These are phyloP conservation scores for Notarius lentiginosus DNA, from an alignment of 2,113 vertebrate genomes.

Conservation along the genomic window DNA sequence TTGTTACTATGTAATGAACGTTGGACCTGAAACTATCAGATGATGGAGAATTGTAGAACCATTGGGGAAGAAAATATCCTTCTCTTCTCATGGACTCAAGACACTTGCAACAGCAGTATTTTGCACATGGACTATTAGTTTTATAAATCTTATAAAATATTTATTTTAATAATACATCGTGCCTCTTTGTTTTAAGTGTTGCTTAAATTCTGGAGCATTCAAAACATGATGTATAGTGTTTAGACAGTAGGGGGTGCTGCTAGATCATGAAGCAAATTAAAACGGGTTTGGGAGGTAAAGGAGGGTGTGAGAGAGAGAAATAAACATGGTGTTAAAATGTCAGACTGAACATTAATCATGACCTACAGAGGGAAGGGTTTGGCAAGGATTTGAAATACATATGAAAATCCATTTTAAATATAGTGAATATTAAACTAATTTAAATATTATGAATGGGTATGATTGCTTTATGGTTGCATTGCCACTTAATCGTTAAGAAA, in stretches of 20 bases:
- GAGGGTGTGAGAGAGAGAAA: background rate
- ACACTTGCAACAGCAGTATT: conserved; percentile 12
- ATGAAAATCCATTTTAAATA: background rate
- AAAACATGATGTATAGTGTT: background rate
- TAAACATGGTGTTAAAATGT: background rate
- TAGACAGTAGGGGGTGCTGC: conserved; percentile 37
- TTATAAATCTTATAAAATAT: conserved; percentile 33
- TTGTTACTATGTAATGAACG: background rate
- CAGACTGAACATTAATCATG: background rate
- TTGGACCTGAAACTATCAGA: background rate
- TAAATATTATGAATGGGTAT: background rate
- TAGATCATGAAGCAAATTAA: background rate
- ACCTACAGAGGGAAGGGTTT: background rate
- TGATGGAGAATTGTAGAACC: background rate
- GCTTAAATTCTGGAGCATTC: background rate
- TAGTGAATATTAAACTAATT: background rate
- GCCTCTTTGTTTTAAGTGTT: background rate
- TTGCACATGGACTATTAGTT: conserved; percentile 47
- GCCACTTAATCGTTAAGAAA: background rate
- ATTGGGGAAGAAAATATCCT: background rate
- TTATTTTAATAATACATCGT: conserved; percentile 27
- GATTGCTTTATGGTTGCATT: background rate
- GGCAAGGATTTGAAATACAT: background rate
- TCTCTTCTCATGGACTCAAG: conserved; percentile 1
- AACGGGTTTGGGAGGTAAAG: background rate